Base-by-base conservation (phyloP, 2,113 vertebrate genomes). In the Turdus rufiventris region DNA sequence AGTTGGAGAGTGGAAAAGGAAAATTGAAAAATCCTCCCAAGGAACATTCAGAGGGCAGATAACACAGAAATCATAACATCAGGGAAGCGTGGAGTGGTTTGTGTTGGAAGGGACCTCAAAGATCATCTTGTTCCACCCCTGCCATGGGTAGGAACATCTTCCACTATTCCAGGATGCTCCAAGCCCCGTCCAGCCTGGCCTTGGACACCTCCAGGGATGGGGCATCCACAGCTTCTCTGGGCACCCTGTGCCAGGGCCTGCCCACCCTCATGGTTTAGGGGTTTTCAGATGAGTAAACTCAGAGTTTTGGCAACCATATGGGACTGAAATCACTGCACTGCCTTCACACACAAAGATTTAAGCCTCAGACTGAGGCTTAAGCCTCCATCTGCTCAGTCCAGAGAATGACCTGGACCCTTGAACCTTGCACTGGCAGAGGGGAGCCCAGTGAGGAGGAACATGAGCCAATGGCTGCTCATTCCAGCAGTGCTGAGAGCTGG, bases 101-200 rank as follows among this genome's bases (percentile, higher is more conserved):
- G 45, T 18, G 19, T 15, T 12, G 9, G n/a, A 53, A 47, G 6
- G 6, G 9, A 47, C 19, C 10, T 47, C 18, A 61, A 47, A 54
- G 25, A 42, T 4, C 17, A 21, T 9, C 29, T 7, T 0, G 0
- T 68, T 33, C 25, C 34, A 75, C 3, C 3, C 10, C 20, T 75
- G 17, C 8, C 40, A 53, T 18, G 29, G 34, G 2, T 19, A 89
- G 47, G n/a, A 29, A 23, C 54, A 54, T 5, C 14, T 61, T 23
- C 12, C 47, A 56, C 26, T 14, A 9, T 1, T 2, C 21, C 25
- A 62, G 26, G 12, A 3, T 56, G 34, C 14, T 62, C n/a, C 17
- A 26, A 61, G 10, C 3, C 29, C 20, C 0, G 0, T 48, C 47
- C 29, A 68, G 0, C 8, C 29, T 11, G 34, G 40, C 18, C 62